phyloP scores from a whole-genome alignment of 2,113 vertebrate genomes.

The Triplophysa siluroides region DNA sequence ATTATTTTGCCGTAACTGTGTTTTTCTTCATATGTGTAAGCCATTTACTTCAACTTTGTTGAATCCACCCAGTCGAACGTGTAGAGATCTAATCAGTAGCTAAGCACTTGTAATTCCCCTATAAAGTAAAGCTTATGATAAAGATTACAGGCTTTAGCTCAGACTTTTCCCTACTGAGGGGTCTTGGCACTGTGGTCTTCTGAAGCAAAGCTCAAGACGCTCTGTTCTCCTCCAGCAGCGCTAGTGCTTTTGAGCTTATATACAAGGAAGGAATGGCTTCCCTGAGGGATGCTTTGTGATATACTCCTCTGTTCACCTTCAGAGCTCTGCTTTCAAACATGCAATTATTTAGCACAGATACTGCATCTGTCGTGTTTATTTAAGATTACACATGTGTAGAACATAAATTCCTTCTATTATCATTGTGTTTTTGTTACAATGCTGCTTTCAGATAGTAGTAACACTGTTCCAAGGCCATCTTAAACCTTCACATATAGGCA shows the following conservation, averaged over 20 bases:
- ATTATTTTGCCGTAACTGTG: slow-evolving; percentile 17
- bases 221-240: slow-evolving; percentile 42
- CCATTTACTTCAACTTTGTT: slow-evolving; percentile 11
- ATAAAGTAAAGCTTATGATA: slow-evolving; percentile 61
- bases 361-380: slow-evolving; percentile 11
- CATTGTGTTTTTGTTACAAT: not conserved
- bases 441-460: not conserved
- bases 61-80: slow-evolving; percentile 46
- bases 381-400: not conserved
- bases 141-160: slow-evolving; percentile 64
- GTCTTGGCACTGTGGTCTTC: slow-evolving; percentile 39
- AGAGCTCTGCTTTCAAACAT: not conserved
- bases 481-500: not conserved
- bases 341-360: slow-evolving; percentile 13
- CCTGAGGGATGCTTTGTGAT: slow-evolving; percentile 50
- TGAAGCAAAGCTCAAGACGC: slow-evolving; percentile 35
- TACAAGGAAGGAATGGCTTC: slow-evolving; percentile 32
- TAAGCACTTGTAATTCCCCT: slow-evolving; percentile 64
- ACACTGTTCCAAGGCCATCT: not conserved
- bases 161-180: slow-evolving; percentile 55
- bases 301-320: slow-evolving; percentile 39
- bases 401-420: not conserved
- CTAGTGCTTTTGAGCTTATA: slow-evolving; percentile 20
- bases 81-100: slow-evolving; percentile 55
- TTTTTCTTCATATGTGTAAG: not conserved